Conservation (phyloP, 2,888 invertebrate species). For the Penaeus monodon region DNA sequence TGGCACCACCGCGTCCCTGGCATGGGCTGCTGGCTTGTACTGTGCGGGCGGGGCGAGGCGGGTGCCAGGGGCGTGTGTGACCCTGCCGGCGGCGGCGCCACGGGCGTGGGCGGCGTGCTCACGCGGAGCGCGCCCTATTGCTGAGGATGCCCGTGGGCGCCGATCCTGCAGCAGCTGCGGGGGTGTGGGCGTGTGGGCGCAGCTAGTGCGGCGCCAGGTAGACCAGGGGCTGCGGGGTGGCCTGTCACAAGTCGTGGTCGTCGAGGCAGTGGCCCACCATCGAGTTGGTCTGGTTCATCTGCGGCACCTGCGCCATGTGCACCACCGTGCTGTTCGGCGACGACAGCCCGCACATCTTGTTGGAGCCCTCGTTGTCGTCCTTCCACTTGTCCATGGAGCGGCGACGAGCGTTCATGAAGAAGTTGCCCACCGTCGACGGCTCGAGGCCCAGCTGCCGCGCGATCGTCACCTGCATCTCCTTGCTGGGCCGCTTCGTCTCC, state of each 20-base stretch:
- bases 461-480: constrained; percentile 99
- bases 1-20: constrained; percentile 43
- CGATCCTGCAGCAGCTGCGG: constrained; percentile 38
- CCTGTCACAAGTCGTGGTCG: constrained; percentile 65
- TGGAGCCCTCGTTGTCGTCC: constrained; percentile 79
- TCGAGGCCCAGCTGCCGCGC: constrained; percentile 96
- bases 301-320: constrained; percentile 63
- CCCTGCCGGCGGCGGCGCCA: constrained; percentile 10
- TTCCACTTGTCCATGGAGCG: constrained; percentile 93
- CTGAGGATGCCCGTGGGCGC: constrained; percentile 43
- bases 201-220: constrained; percentile 63
- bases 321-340: constrained; percentile 51
- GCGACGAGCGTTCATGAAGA: constrained; percentile 99
- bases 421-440: constrained; percentile 98
- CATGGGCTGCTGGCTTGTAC: constrained; percentile 55
- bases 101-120: constrained; percentile 27
- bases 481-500: constrained; percentile 99
- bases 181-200: constrained; percentile 23
- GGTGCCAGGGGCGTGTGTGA: constrained; percentile 42
- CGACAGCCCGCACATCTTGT: constrained; percentile 42
- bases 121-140: constrained; percentile 30
- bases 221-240: constrained; percentile 61
- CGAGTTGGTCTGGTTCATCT: constrained; percentile 58
- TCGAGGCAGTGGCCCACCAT: constrained; percentile 63
- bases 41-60: constrained; percentile 48